Base-by-base conservation (phyloP, 2,113 vertebrate genomes). In the Cebus imitator region DNA sequence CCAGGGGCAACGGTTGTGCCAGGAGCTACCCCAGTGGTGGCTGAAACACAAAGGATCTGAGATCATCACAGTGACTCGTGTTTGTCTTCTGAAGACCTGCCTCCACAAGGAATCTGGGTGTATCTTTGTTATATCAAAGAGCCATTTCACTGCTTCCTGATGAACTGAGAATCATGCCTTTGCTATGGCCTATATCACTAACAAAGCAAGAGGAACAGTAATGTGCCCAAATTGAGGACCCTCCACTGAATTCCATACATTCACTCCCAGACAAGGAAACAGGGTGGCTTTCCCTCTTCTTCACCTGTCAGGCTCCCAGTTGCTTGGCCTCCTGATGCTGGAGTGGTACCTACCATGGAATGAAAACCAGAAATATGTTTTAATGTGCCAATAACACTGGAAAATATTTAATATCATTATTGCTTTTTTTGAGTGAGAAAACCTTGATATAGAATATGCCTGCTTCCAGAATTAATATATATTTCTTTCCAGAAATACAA, bases 221-320 rank as follows among this genome's bases (percentile, higher is more conserved):
- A 70, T 32, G 11, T 52, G 27, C 17, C 61, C 73, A 43, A 66
- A 20, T 6, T 43, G n/a, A 89, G 37, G 17, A 6, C 43, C 32
- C 55, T 21, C 45, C 45, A 37, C 12, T 58, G 40, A 50, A 45
- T 50, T n/a, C 35, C 35, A 35, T 35, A 23, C 21, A 35, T 45
- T 66, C 40, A 73, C 14, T 32, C n/a, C n/a, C 23, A 48, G 13
- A 30, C 1, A 9, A 21, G 73, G n/a, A 78, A 79, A 4, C 16
- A 37, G 55, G 6, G 37, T 73, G 14, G n/a, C 3, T 91, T 90
- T 83, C n/a, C 23, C 30, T 10, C 50, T 76, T 37, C 25, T 35
- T 96, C 64, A 95, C 84, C 79, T 85, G 84, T 75, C 83, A 91
- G 23, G 35, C 25, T 87, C n/a, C 45, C 32, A 88, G 83, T 43